Evolutionary conservation across 2,888 invertebrate species (phyloP), one percentile per base, ranked within the genome.

Genomic region (Drepanosiphum platanoidis): DNA sequence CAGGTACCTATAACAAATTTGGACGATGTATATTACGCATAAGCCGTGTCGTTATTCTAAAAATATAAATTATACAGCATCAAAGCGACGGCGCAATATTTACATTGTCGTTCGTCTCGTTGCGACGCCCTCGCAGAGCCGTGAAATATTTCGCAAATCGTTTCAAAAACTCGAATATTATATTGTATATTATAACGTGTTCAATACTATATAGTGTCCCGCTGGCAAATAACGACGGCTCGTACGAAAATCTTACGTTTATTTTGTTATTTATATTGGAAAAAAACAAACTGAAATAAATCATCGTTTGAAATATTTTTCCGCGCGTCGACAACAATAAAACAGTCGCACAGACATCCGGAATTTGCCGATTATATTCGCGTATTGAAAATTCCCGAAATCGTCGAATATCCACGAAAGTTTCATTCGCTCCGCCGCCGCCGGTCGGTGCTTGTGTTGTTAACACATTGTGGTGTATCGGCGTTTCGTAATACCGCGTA

Each of bases 281-380:
- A 11, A 70, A n/a, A 36, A 39, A 79, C 22, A 32, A 30, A 79
- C 42, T 15, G 46, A 27, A 61, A 64, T 64, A n/a, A n/a, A 39
- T n/a, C 66, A 79, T 78, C 32, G 4, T 78, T 78, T 64, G 13
- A 64, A 78, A 78, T 42, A n/a, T 42, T 79, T 79, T 66, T 42
- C 30, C 15, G 66, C 32, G 32, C 68, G n/a, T 79, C 27, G n/a
- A 66, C 5, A 46, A 34, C 18, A 34, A 78, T 22, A 42, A 58
- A 11, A 11, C 22, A 78, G 22, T 42, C 22, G 5, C 22, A 22
- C 1, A 66, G 42, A 79, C 66, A 27, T n/a, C 22, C 22, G 22
- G 27, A 1, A 61, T 61, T 27, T 9, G 61, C 27, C 9, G 8
- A 9, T 27, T 27, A 27, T 27, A 27, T 1, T 61, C 22, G n/a